Evolutionary conservation across 2,888 invertebrate species (phyloP), one percentile per base, ranked within the genome.

Genomic region (Eulithis prunata): DNA sequence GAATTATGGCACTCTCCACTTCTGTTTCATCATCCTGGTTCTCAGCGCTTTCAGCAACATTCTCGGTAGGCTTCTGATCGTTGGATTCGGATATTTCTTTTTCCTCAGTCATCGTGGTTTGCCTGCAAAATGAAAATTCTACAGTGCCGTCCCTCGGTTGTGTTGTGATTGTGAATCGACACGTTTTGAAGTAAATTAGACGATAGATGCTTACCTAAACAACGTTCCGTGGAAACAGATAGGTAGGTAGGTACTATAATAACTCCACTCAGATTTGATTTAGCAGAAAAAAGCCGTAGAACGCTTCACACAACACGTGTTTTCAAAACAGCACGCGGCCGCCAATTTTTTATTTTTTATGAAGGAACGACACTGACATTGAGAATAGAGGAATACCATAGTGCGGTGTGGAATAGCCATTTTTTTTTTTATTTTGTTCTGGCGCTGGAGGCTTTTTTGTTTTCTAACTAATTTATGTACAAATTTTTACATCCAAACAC

Each of bases 1-100:
- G 94, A 71, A 96, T 95, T 54, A 96, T 95, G 62, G 94, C 93
- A 59, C 86, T 87, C 64, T 96, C 95, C 60, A 95, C 76, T 12
- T 92, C 90, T 2, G 81, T 75, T 57, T 80, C 79, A 21, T 83
- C 82, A 47, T 82, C 81, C 2, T 76, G 78, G 11, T 77, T 77
- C 3, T 75, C 78, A 11, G 75, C 77, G 47, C 75, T 73, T 59
- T 82, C 84, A 38, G 55, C 52, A 28, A 62, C 38, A 64, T 84
- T 73, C 60, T 82, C 84, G 32, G 56, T 49, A 52, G 66, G 41
- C 65, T 84, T 83, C 63, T 85, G 74, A 41, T 85, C 89, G 70
- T 90, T 89, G 46, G 71, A 80, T 65, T 86, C 87, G 10, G 82
- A 72, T 12, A 82, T 78, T 79, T 91, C 89, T 69, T 88, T 86